phyloP scores from a whole-genome alignment of 2,113 vertebrate species.

The Turdus rufiventris region DNA sequence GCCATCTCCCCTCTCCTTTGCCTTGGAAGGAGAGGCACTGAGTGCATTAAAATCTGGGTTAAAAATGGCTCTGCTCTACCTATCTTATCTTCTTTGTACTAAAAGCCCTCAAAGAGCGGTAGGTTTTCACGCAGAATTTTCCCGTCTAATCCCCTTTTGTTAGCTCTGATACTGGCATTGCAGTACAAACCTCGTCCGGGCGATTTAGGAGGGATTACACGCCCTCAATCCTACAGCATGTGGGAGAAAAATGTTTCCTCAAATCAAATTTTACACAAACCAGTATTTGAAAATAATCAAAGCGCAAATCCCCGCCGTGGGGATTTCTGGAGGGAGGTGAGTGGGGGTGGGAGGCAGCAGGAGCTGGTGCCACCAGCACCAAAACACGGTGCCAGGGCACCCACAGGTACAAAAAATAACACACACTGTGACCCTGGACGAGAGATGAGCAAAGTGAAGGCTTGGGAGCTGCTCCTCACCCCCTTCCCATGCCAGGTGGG shows the following conservation, averaged over 20 bases:
- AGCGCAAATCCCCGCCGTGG: conserved; percentile 62
- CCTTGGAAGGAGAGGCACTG: neutral
- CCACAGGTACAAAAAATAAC: neutral
- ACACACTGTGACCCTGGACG: accelerated
- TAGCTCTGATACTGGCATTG: conserved; percentile 68
- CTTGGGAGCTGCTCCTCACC: neutral
- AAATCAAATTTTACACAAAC: conserved; percentile 77
- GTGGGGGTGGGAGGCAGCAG: neutral
- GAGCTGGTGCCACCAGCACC: neutral
- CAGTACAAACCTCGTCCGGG: conserved; percentile 60
- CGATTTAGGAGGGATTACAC: conserved; percentile 79
- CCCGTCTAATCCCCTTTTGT: conserved; percentile 76
- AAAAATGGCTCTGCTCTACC: conserved; percentile 74
- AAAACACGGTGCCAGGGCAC: neutral
- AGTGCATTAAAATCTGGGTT: conserved; percentile 74
- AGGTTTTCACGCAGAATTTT: conserved; percentile 73
- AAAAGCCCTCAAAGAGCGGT: conserved; percentile 70
- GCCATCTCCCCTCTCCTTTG: conserved; percentile 2
- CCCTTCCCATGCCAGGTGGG: neutral
- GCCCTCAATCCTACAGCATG: conserved; percentile 70
- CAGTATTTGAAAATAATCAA: conserved; percentile 72
- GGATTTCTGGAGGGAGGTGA: conserved; percentile 9
- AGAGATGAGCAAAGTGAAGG: accelerated
- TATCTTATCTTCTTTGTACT: conserved; percentile 76
- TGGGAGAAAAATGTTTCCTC: conserved; percentile 73